These are phyloP conservation scores for Noturus placidus DNA, from an alignment of 2,113 vertebrate genomes.

Conservation along the genomic window DNA sequence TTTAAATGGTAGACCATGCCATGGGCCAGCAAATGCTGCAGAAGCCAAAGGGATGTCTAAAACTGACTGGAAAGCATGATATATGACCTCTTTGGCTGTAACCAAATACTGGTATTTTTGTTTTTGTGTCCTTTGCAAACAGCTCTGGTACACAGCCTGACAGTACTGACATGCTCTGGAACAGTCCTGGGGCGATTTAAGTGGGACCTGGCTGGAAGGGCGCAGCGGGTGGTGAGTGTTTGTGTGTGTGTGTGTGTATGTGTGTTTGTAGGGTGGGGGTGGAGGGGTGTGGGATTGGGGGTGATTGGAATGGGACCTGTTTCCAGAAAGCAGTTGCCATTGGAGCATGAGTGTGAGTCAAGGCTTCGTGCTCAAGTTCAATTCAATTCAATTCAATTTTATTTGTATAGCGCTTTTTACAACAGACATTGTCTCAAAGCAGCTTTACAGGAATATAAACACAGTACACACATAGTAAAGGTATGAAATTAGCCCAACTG, in stretches of 20 bases:
- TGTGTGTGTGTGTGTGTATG: constrained; percentile 14
- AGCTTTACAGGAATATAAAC: too few relatives aligned
- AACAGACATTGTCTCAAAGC: too few relatives aligned
- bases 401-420: too few relatives aligned
- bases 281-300: background rate
- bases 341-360: constrained; percentile 38
- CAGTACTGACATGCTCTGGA: constrained; percentile 43
- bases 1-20: constrained; percentile 12
- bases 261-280: background rate
- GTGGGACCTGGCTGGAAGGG: constrained; percentile 44
- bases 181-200: constrained; percentile 41
- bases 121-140: constrained; percentile 45
- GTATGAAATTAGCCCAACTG: too few relatives aligned
- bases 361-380: constrained; percentile 65
- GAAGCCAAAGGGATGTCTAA: constrained; percentile 29
- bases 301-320: constrained; percentile 7
- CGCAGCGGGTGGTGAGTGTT: background rate
- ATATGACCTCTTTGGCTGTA: constrained; percentile 32
- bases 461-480: too few relatives aligned
- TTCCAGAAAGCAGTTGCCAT: constrained; percentile 42
- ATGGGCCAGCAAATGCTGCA: constrained; percentile 2
- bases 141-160: constrained; percentile 47
- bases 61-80: constrained; percentile 44
- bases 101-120: constrained; percentile 55
- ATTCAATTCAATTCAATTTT: too few relatives aligned